Conservation (phyloP, 2,797 vertebrate species). For the Galago senegalensis region DNA sequence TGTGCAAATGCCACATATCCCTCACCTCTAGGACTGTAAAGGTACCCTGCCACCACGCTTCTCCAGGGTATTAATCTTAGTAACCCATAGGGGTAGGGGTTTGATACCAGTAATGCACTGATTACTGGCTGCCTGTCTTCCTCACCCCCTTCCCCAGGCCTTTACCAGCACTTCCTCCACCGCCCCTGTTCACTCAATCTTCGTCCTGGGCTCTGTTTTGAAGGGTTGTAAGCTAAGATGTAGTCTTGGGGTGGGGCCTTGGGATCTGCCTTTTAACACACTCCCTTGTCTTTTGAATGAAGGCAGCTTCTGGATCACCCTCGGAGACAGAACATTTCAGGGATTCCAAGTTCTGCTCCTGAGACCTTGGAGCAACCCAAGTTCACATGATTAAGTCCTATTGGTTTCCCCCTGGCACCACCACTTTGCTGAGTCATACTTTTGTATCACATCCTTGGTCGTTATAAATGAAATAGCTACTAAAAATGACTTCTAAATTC, state of each 20-base stretch:
- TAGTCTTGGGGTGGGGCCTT: neutral
- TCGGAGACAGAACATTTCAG: neutral
- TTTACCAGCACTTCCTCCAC: neutral
- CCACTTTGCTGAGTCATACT: neutral
- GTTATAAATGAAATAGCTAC: neutral
- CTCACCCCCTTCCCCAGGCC: too few relatives aligned
- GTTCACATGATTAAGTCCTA: neutral
- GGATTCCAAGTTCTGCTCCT: neutral
- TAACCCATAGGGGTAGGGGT: neutral
- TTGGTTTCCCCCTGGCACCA: neutral
- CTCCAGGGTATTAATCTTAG: neutral
- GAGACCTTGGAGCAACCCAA: neutral
- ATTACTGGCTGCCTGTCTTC: neutral
- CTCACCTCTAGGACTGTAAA: neutral
- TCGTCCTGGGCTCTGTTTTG: neutral
- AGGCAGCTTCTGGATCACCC: neutral
- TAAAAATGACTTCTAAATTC: conserved; percentile 9
- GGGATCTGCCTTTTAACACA: neutral
- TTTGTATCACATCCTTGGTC: neutral
- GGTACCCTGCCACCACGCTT: too few relatives aligned
- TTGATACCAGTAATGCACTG: neutral
- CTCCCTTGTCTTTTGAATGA: neutral
- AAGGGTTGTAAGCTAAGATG: neutral
- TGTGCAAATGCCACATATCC: neutral
- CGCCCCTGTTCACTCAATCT: neutral